Evolutionary conservation across 2,797 vertebrate genomes (phyloP).

Genomic region (Platalea minor): DNA sequence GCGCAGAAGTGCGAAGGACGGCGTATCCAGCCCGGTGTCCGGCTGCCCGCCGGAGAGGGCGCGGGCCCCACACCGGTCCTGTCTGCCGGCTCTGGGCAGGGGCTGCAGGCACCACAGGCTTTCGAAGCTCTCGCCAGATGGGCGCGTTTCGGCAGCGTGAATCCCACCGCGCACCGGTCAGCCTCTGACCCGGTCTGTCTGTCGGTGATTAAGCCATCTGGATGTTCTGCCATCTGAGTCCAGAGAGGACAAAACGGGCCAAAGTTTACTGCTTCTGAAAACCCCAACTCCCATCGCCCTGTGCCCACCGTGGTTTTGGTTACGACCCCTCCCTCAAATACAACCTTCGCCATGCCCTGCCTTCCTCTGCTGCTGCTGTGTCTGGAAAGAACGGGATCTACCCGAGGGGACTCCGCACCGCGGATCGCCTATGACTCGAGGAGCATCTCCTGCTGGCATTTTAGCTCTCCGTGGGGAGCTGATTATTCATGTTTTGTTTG

Average conservation of each 20-base stretch:
- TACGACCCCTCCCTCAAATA: background rate
- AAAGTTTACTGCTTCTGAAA: background rate
- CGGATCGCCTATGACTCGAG: background rate
- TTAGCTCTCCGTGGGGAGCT: background rate
- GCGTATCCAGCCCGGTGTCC: accelerated
- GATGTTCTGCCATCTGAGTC: background rate
- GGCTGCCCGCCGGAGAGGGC: accelerated
- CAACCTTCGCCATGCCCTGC: background rate
- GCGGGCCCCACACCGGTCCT: background rate
- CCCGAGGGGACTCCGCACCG: background rate
- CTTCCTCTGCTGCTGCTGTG: background rate
- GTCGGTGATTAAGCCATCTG: background rate
- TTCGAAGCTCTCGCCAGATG: background rate
- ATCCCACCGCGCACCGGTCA: background rate
- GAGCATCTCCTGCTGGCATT: background rate
- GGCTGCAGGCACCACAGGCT: background rate
- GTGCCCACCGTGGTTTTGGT: background rate
- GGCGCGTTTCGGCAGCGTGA: accelerated
- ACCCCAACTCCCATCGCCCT: background rate
- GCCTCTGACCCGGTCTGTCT: background rate
- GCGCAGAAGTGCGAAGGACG: background rate
- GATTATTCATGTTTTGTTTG: constrained; percentile 6
- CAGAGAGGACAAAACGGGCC: background rate
- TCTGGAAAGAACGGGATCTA: background rate
- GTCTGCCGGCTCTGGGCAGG: background rate